Conservation (phyloP, 2,113 vertebrate genomes). For the Heliornis fulica region DNA sequence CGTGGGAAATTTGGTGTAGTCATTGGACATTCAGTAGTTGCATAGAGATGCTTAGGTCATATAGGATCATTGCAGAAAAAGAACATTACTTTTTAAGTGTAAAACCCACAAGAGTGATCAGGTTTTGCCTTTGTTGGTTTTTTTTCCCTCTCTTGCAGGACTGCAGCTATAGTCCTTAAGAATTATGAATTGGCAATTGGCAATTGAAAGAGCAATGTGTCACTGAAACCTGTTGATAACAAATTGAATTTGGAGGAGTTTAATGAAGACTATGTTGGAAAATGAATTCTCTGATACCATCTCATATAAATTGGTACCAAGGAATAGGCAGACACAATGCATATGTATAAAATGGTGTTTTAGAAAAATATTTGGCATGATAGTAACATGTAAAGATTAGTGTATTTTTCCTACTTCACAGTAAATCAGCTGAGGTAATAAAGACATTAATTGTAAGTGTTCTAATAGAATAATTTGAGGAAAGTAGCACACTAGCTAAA, state of each 20-base stretch:
- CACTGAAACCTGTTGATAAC: neutral
- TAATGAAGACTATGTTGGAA: neutral
- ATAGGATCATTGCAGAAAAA: neutral
- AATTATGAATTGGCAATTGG: too few species aligned
- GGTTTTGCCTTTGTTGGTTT: fast-evolving
- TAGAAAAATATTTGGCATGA: neutral
- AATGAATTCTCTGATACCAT: neutral
- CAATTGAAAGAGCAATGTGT: neutral
- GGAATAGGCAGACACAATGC: neutral
- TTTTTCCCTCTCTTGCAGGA: neutral
- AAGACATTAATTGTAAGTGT: neutral
- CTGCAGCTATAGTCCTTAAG: too few species aligned
- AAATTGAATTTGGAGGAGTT: neutral
- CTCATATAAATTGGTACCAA: neutral
- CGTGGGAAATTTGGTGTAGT: neutral
- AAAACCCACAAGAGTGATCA: fast-evolving
- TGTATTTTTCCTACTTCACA: neutral
- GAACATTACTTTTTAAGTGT: neutral
- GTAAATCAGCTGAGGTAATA: neutral
- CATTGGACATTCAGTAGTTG: neutral
- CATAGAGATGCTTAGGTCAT: neutral
- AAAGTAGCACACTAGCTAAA: neutral
- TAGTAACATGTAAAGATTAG: neutral
- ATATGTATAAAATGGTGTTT: neutral
- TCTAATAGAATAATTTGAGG: neutral